Evolutionary conservation across 1,140 invertebrate genomes (phyloP).

Genomic region (Anastatus disparis): DNA sequence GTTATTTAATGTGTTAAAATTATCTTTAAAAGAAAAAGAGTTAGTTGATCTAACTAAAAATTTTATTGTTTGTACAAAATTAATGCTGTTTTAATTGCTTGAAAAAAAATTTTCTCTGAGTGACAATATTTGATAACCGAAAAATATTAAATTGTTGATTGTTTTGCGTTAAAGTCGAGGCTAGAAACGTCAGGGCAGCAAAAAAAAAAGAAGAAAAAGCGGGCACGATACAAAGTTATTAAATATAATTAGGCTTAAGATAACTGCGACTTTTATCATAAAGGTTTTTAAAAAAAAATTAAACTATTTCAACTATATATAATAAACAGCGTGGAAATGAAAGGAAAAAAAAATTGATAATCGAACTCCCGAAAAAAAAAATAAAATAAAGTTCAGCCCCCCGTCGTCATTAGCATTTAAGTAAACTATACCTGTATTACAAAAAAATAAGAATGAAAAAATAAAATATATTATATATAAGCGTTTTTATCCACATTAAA

Average conservation of each 20-base stretch:
- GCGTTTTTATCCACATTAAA: conserved; percentile 13
- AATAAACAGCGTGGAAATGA: background rate
- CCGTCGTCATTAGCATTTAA: conserved; percentile 20
- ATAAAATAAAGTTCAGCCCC: background rate
- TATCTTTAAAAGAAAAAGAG: background rate
- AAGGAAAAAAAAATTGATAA: conserved; percentile 1
- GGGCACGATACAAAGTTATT: conserved; percentile 27
- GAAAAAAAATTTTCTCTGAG: conserved; percentile 9
- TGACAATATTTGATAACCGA: background rate
- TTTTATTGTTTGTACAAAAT: no score
- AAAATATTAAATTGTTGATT: conserved; percentile 17
- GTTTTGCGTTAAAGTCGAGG: background rate
- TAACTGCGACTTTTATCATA: conserved; percentile 8
- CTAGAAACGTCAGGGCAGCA: no score
- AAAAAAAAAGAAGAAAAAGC: background rate
- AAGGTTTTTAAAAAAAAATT: conserved; percentile 25
- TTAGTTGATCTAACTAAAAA: conserved; percentile 24
- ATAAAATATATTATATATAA: conserved; percentile 2
- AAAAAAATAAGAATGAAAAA: background rate
- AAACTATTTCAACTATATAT: conserved; percentile 12
- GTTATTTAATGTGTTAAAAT: no score
- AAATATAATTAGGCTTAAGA: conserved; percentile 29
- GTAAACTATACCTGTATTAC: background rate
- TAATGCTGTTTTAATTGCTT: background rate
- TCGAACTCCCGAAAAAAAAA: background rate